Evolutionary conservation across 1,140 invertebrate genomes (phyloP), one percentile per base, ranked within the genome.

Genomic region (Pseudomyrmex cubaensis): DNA sequence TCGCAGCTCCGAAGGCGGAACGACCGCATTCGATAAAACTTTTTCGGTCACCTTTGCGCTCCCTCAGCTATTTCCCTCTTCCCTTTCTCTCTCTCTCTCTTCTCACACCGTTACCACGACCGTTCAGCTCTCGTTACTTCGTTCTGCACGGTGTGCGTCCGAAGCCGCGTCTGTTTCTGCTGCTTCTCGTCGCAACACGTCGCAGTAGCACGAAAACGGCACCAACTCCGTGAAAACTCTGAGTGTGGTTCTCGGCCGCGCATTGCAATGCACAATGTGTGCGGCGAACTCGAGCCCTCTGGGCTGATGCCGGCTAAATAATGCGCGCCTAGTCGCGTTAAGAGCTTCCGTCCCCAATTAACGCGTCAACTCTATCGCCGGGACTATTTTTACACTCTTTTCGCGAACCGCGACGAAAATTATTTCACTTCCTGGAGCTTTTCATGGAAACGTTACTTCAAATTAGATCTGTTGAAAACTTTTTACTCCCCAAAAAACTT

Each of bases 1-100:
- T 88, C 85, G 88, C 62, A 67, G 75, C 73, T 76, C 67, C 85
- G 87, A 83, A 87, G 89, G 86, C 83, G 87, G 80, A 85, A 89
- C 90, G 85, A 90, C 89, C 91, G 78, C 89, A 90, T 89, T 91
- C 89, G 91, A 91, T 90, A 90, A 92, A 92, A 92, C 90, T 92
- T 92, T 92, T 92, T 90, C 86, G 72, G 64, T 83, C 76, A 73
- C 44, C 54, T 64, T 13, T 54, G 66, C 35, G 56, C 64, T 69
- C 84, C 48, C 83, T 44, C 25, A n/a, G 17, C 25, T 54, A 46
- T 75, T 75, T 48, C 44, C 50, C 50, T 35, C 5, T 35, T 35
- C 5, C 35, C 35, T 35, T 0, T 35, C 4, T 35, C 35, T 35
- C 5, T 35, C 35, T 35, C 35, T 22, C 57, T 12, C 8, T 57